phyloP scores from a whole-genome alignment of 2,888 invertebrate species.

The Synanthedon tipuliformis region DNA sequence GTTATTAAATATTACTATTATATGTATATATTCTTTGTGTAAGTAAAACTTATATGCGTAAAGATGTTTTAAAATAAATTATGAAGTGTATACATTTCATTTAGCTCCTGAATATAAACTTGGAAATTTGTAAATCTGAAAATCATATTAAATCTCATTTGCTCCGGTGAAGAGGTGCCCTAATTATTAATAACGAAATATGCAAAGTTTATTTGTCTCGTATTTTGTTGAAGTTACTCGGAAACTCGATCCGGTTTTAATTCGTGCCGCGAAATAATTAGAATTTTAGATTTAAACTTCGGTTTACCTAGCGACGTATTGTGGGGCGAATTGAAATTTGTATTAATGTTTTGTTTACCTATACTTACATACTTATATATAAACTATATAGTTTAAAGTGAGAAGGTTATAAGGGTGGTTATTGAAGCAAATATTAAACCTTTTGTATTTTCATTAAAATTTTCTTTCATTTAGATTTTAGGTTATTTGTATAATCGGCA shows the following conservation, averaged over 20 bases:
- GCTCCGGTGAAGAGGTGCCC: conserved; percentile 26
- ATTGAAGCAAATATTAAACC: too few relatives aligned
- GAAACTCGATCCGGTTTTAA: conserved; percentile 17
- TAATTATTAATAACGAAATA: conserved; percentile 58
- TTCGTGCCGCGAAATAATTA: conserved; percentile 38
- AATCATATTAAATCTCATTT: conserved; percentile 42
- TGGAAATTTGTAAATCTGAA: conserved; percentile 16
- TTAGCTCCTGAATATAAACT: not conserved
- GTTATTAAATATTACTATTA: too few relatives aligned
- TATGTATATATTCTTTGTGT: too few relatives aligned
- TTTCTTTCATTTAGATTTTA: too few relatives aligned
- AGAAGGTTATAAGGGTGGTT: too few relatives aligned
- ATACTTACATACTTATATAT: too few relatives aligned
- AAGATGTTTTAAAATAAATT: too few relatives aligned
- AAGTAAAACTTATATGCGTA: too few relatives aligned
- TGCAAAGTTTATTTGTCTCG: conserved; percentile 60
- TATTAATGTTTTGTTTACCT: conserved; percentile 12
- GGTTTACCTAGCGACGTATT: conserved; percentile 34
- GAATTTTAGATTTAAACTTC: conserved; percentile 58
- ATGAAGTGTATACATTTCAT: not conserved
- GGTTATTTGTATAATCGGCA: too few relatives aligned
- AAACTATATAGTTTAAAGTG: too few relatives aligned
- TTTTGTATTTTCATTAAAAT: too few relatives aligned
- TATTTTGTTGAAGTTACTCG: conserved; percentile 34
- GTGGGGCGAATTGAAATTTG: conserved; percentile 32